Conservation (phyloP, 2,888 invertebrate genomes). For the Meganola albula region DNA sequence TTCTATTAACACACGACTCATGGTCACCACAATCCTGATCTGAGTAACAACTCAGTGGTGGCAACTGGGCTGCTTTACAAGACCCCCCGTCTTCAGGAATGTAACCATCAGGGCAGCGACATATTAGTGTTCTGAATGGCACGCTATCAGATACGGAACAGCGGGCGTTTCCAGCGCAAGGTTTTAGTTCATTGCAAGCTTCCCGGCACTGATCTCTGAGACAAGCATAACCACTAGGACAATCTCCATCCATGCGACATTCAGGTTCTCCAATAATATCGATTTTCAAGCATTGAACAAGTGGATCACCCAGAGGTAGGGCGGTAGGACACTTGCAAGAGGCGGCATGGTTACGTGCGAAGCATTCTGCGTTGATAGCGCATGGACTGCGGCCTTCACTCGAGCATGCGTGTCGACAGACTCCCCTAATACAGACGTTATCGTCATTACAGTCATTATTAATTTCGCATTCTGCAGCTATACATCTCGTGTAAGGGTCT, state of each 20-base stretch:
- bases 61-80: slow-evolving; percentile 84
- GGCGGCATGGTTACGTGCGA: slow-evolving; percentile 87
- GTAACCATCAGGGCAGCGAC: slow-evolving; percentile 91
- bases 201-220: slow-evolving; percentile 87
- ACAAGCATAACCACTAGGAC: slow-evolving; percentile 88
- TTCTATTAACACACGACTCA: slow-evolving; percentile 90
- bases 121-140: slow-evolving; percentile 91
- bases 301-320: slow-evolving; percentile 87
- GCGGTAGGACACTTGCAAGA: slow-evolving; percentile 90
- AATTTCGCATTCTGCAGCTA: slow-evolving; percentile 86
- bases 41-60: slow-evolving; percentile 85
- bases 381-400: slow-evolving; percentile 82
- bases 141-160: slow-evolving; percentile 91
- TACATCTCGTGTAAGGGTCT: slow-evolving; percentile 88
- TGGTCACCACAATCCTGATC: slow-evolving; percentile 87
- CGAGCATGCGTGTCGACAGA: slow-evolving; percentile 88
- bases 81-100: slow-evolving; percentile 87
- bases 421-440: slow-evolving; percentile 83
- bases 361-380: slow-evolving; percentile 89
- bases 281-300: slow-evolving; percentile 82
- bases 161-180: slow-evolving; percentile 84
- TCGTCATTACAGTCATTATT: slow-evolving; percentile 88
- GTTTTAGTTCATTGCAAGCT: slow-evolving; percentile 86
- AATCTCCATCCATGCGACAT: slow-evolving; percentile 87
- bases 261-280: slow-evolving; percentile 78